Base-by-base conservation (phyloP, 2,113 vertebrate genomes). In the Pogona vitticeps region DNA sequence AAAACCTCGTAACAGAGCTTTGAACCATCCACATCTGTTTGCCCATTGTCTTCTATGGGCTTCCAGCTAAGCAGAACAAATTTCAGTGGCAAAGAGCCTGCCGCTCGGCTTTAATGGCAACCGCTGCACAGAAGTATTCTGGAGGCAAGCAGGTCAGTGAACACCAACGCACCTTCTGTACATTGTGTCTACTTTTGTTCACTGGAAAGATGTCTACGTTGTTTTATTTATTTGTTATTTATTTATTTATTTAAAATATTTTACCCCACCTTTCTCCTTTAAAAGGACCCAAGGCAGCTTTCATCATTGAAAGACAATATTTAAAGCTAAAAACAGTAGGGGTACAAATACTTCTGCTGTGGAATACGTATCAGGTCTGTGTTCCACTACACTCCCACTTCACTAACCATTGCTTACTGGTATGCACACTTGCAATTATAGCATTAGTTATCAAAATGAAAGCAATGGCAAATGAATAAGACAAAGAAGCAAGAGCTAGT, bases 41-140 rank as follows among this genome's bases (percentile, higher is more conserved):
- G 70, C 38, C 42, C n/a, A 63, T 15, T 2, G 1, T 88, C 36
- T 58, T 82, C 61, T 0, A 0, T 23, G 46, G 56, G 26, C 76
- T 68, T 83, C 86, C 73, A 38, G 61, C 78, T 88, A 84, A 90
- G 80, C 13, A 76, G 65, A 76, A 81, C 40, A 61, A 82, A 91
- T 79, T 46, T 73, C 52, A 84, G 0, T 2, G 18, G 83, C 84
- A 76, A 61, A 20, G 8, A 82, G 71, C 81, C 79, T 81, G 63
- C 42, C 76, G 38, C 68, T 91, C 83, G 90, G 89, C 59, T 81
- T 90, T 52, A 0, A 0, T 78, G 58, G 3, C 58, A 86, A 79
- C 1, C 0, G 0, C 73, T 31, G 1, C 85, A 58, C 3, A 10
- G 80, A 63, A 13, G 73, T 77, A 89, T 18, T 33, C 65, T 83